These are phyloP conservation scores for Pipistrellus pipistrellus DNA, from an alignment of 2,797 vertebrate genomes.

Conservation along the genomic window DNA sequence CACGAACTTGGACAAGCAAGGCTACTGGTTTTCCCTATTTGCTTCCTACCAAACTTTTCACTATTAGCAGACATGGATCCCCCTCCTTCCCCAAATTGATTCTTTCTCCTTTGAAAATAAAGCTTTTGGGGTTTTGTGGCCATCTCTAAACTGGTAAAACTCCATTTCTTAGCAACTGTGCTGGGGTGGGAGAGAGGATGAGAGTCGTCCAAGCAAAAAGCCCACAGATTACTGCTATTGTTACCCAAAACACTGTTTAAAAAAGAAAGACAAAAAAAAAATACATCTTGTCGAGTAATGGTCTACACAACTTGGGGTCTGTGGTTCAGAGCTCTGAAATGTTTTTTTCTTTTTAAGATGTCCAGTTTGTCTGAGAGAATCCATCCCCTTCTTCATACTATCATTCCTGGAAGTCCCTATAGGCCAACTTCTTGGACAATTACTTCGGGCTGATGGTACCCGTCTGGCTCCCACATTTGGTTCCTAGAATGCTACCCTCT, in stretches of 20 bases:
- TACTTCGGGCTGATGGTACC: not conserved
- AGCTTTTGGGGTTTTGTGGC: not conserved
- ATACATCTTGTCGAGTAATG: not conserved
- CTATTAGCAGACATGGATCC: not conserved
- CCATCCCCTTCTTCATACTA: not conserved
- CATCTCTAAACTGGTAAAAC: not conserved
- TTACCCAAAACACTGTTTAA: not conserved
- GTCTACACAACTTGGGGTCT: not conserved
- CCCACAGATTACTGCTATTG: not conserved
- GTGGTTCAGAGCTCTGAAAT: not conserved
- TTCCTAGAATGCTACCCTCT: not conserved
- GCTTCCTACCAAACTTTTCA: not conserved
- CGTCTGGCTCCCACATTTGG: not conserved
- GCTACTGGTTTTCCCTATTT: not conserved
- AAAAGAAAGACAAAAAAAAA: not conserved
- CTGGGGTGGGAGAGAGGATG: not conserved
- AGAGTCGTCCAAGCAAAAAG: not conserved
- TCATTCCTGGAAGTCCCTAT: not conserved
- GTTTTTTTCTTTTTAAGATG: not conserved
- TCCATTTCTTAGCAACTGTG: not conserved
- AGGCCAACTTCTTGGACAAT: not conserved
- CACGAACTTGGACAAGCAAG: conserved; percentile 18
- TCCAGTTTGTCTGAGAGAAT: not conserved
- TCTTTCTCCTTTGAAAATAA: not conserved
- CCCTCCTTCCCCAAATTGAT: not conserved